Evolutionary conservation across 2,797 vertebrate genomes (phyloP), one percentile per base, ranked within the genome.

Genomic region (Triplophysa bombifrons): DNA sequence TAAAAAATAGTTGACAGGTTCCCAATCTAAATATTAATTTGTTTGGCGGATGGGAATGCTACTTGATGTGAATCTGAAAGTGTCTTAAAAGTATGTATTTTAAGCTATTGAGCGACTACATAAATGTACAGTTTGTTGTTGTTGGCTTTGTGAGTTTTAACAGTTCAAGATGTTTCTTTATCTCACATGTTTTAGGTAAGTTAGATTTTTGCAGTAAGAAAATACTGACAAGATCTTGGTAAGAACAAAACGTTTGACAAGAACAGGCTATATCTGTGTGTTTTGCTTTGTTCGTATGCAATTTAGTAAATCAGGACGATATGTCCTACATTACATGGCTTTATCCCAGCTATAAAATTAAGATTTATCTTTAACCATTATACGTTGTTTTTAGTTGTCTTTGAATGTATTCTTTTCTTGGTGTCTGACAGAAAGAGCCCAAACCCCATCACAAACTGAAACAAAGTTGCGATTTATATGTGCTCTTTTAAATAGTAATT

Each of bases 391-490:
- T 34, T 2, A 48, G 12, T 48, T 11, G 46, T 20, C 19, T 66
- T 27, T 66, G 17, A 46, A 76, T 63, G 34, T 44, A 46, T 51
- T 53, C 76, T 38, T 66, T 64, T 22, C 6, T 41, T 82, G 46
- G 58, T 48, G 30, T 55, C 56, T n/a, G 44, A 20, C 41, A 70
- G 19, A 65, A 44, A 41, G 17, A 65, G 34, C 63, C 19, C 14
- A 77, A 77, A 80, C 30, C 25, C 56, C 68, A 60, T 73, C 38
- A 80, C 44, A 74, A 67, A 84, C 70, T 53, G 51, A 77, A 81
- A 77, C 63, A 75, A 63, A 82, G 53, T 81, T 70, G 71, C 71
- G 38, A 63, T 82, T 61, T 75, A 69, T 81, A 74, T 71, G 74
- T 50, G 56, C 46, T 38, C 56, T 70, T 71, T 83, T 85, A 51